phyloP scores from a whole-genome alignment of 23 tunicate genomes.

The Phallusia fumigata region DNA sequence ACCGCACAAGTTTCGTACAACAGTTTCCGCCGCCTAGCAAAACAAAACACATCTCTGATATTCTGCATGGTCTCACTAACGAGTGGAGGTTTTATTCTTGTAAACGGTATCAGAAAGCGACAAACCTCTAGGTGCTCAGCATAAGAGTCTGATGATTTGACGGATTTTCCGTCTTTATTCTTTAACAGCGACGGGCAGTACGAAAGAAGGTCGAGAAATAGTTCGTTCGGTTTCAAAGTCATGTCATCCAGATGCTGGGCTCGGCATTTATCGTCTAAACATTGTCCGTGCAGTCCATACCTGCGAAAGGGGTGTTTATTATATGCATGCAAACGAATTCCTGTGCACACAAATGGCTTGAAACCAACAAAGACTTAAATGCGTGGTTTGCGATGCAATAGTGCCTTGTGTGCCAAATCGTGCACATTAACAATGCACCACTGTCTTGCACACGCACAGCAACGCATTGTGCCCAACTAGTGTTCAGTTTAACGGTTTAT shows the following conservation, averaged over 20 bases:
- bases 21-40: conserved; percentile 52
- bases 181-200: conserved; percentile 74
- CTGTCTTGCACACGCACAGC: no score
- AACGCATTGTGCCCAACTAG: no score
- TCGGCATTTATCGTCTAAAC: conserved; percentile 49
- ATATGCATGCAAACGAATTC: no score
- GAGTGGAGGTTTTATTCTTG: no score
- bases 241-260: conserved; percentile 62
- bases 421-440: no score
- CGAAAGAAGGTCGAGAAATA: conserved; percentile 61
- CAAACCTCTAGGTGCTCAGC: conserved; percentile 33
- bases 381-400: no score
- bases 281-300: conserved; percentile 74
- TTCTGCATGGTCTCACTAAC: no score
- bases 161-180: conserved; percentile 27
- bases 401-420: no score
- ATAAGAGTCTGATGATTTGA: conserved; percentile 16
- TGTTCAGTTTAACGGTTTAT: no score
- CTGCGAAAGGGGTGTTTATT: no score
- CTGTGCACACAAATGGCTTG: no score
- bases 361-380: no score
- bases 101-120: not conserved
- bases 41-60: not conserved
- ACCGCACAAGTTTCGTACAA: conserved; percentile 21
- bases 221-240: conserved; percentile 21